Conservation (phyloP, 2,888 invertebrate genomes). For the Ligdia adustata region DNA sequence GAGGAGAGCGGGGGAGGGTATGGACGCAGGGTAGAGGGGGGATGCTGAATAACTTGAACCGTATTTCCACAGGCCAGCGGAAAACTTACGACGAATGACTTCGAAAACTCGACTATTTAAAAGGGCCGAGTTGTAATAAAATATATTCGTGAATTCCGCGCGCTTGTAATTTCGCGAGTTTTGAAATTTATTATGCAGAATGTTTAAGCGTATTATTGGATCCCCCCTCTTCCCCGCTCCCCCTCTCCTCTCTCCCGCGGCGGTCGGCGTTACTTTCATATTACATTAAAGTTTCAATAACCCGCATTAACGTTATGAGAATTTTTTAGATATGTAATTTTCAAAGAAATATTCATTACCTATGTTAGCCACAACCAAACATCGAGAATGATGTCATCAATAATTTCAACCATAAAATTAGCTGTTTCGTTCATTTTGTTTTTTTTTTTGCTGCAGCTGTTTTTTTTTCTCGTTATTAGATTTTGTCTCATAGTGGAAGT, state of each 20-base stretch:
- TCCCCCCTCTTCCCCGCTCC: neutral
- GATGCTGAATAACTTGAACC: constrained; percentile 28
- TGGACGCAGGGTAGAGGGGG: constrained; percentile 10
- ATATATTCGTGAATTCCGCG: constrained; percentile 23
- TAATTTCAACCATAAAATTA: no score
- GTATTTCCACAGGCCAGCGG: constrained; percentile 30
- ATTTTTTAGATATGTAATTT: no score
- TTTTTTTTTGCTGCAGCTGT: no score
- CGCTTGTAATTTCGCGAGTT: constrained; percentile 28
- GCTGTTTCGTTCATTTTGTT: no score
- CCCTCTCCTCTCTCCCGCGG: neutral
- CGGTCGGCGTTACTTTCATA: neutral
- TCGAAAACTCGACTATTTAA: constrained; percentile 36
- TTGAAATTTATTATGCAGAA: constrained; percentile 29
- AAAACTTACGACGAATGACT: constrained; percentile 34
- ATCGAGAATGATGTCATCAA: no score
- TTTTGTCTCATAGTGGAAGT: no score
- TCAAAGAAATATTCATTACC: no score
- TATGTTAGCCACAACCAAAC: no score
- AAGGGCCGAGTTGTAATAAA: constrained; percentile 31
- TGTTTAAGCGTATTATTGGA: constrained; percentile 19
- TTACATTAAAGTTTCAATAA: constrained; percentile 7
- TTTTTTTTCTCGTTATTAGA: no score
- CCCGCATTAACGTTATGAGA: neutral
- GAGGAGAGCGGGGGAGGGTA: constrained; percentile 5